A percentile compares a stretch with the other conserved stretches of the same genome.
phyloP scores from a whole-genome alignment of 1,140 invertebrate genomes.

The Temnothorax curvispinosus region DNA sequence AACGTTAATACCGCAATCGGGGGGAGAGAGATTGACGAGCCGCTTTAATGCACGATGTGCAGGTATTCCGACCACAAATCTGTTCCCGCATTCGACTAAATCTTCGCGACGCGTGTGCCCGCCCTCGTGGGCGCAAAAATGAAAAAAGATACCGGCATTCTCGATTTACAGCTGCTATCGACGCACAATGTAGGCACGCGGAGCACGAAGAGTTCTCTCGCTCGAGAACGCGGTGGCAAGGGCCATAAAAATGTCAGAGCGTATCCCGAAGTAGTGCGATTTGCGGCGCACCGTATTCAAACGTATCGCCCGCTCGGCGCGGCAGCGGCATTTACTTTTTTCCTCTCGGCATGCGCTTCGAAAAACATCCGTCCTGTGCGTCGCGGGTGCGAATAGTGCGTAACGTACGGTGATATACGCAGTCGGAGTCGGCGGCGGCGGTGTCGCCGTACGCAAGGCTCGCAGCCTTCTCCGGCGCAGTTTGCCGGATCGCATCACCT shows the following conservation, averaged over 20 bases:
- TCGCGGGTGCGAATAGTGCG: constrained; percentile 51
- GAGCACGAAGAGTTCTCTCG: constrained; percentile 56
- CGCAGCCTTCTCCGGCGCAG: background rate
- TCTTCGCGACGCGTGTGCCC: constrained; percentile 30
- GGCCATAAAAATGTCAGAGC: constrained; percentile 72
- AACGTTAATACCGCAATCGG: background rate
- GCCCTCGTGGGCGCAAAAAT: constrained; percentile 34
- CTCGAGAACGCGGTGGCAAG: constrained; percentile 38
- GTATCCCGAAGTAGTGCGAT: constrained; percentile 69
- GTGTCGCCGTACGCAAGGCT: constrained; percentile 39
- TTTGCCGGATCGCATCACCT: constrained; percentile 6
- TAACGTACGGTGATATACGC: constrained; percentile 69
- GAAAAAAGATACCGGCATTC: constrained; percentile 34
- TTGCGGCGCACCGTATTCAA: constrained; percentile 71
- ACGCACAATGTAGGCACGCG: constrained; percentile 49
- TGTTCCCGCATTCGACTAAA: constrained; percentile 41
- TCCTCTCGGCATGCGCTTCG: constrained; percentile 16
- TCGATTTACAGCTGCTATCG: constrained; percentile 66
- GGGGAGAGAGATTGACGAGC: background rate
- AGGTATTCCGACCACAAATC: constrained; percentile 48
- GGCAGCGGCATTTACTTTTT: background rate
- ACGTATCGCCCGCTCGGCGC: constrained; percentile 10
- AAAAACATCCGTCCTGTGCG: constrained; percentile 60
- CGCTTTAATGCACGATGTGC: background rate
- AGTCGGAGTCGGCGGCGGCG: constrained; percentile 17